Percentiles rank a stretch among this genome's conserved stretches.
Conservation (phyloP, 2,888 invertebrate genomes). For the Palloptera scutellata region DNA sequence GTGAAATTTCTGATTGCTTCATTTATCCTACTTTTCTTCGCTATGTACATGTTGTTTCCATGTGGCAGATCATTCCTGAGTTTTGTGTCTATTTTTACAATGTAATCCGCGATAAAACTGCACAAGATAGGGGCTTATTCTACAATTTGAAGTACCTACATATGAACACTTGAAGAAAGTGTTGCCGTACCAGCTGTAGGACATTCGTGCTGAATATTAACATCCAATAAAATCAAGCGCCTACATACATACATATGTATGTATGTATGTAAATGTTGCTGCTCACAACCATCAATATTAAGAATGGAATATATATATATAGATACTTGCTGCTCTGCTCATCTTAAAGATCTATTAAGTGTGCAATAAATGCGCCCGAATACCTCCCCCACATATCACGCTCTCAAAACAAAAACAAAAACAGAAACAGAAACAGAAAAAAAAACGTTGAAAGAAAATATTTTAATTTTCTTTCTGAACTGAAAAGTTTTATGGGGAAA, state of each 20-base stretch:
- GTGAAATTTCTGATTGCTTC: too few relatives aligned
- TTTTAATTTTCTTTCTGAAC: constrained; percentile 3
- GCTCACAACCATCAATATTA: background rate
- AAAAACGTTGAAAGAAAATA: constrained; percentile 30
- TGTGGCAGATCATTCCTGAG: too few relatives aligned
- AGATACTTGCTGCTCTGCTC: background rate
- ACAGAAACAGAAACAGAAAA: constrained; percentile 27
- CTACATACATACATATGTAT: background rate
- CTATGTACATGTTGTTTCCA: too few relatives aligned
- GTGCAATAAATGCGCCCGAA: background rate
- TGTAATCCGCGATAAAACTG: too few relatives aligned
- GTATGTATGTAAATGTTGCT: background rate
- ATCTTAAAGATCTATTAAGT: constrained; percentile 16
- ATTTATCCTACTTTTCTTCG: too few relatives aligned
- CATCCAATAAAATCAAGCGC: background rate
- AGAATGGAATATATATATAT: background rate
- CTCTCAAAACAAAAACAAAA: constrained; percentile 20
- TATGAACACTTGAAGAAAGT: too few relatives aligned
- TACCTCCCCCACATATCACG: background rate
- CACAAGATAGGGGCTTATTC: too few relatives aligned
- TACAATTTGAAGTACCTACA: too few relatives aligned
- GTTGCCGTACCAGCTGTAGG: too few relatives aligned
- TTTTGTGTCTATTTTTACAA: too few relatives aligned
- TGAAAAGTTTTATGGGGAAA: constrained; percentile 15
- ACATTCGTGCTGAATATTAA: too few relatives aligned